Evolutionary conservation across 2,797 vertebrate genomes (phyloP), one percentile per base, ranked within the genome.

Genomic region (Ctenosaura bakeri): DNA sequence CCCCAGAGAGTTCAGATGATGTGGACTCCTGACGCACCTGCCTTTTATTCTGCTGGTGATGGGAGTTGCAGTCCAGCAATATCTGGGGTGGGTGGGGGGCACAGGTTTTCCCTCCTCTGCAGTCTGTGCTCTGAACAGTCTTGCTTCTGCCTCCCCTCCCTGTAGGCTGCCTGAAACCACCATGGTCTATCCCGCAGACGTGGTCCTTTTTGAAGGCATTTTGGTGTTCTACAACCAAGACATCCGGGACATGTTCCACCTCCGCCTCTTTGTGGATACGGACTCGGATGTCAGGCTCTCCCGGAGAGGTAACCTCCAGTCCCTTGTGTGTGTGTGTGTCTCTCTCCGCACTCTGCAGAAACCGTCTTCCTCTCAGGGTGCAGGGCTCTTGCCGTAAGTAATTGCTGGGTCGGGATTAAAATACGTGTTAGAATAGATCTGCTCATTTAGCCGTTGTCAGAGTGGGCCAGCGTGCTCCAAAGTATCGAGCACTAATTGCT

Each of bases 201-300:
- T 99, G 0, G 98, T 99, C 16, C 98, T 99, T 66, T 99, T 99
- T 0, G 99, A 99, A 94, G 99, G 99, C 26, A 99, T 99, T 94
- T 97, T 99, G 85, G 98, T 99, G 38, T 99, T 99, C 97, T 99
- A 99, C 95, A 98, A 96, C 0, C 99, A 99, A 89, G 98, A 98
- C 95, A 98, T 99, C 89, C 96, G 99, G 4, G 98, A 99, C 89
- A 99, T 99, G 99, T 99, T 99, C 95, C 99, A 99, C 86, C 98
- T 99, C 95, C 99, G 99, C 35, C 98, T 99, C 74, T 99, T 99
- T 0, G 99, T 99, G 76, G 99, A 99, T 97, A 99, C 99, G 0
- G 99, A 99, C 95, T 99, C 99, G 0, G 99, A 99, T 0, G 98
- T 99, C 24, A 96, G 99, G 92, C 98, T 99, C 93, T 99, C 99